Conservation (phyloP, 2,888 invertebrate species). For the Chymomyza procnemis region DNA sequence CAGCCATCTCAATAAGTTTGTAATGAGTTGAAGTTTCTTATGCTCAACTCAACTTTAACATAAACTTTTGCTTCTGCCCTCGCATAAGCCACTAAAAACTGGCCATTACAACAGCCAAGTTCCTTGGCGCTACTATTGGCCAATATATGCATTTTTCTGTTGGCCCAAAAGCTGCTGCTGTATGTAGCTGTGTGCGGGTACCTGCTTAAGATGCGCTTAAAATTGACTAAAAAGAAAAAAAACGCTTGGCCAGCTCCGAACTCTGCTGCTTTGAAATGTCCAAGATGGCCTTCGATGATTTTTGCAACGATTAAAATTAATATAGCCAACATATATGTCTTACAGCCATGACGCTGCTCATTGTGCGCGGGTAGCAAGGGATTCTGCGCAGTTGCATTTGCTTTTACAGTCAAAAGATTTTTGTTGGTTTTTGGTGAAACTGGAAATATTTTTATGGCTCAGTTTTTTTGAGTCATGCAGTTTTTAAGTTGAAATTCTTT, state of each 20-base stretch:
- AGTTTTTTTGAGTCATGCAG: background rate
- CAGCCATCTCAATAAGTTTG: too few species aligned
- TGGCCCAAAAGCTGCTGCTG: background rate
- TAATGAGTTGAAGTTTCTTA: too few species aligned
- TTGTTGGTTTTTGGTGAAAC: conserved; percentile 23
- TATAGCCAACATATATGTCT: background rate
- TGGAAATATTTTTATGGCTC: conserved; percentile 26
- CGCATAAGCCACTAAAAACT: background rate
- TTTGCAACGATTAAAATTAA: conserved; percentile 65
- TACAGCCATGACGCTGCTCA: background rate
- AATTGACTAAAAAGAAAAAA: conserved; percentile 61
- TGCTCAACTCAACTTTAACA: too few species aligned
- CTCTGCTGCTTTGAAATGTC: conserved; percentile 55
- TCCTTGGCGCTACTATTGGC: conserved; percentile 27
- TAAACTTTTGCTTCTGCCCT: too few species aligned
- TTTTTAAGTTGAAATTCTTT: conserved; percentile 33
- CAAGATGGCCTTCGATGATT: conserved; percentile 67
- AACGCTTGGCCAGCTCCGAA: conserved; percentile 43
- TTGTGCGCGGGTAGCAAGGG: background rate
- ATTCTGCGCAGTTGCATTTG: background rate
- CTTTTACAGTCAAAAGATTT: conserved; percentile 23
- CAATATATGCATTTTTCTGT: conserved; percentile 16
- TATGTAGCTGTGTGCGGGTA: conserved; percentile 11
- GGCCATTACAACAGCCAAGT: conserved; percentile 25
- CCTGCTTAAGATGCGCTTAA: conserved; percentile 66